Conservation (phyloP, 2,797 vertebrate species). For the Hafferia zeledoni region DNA sequence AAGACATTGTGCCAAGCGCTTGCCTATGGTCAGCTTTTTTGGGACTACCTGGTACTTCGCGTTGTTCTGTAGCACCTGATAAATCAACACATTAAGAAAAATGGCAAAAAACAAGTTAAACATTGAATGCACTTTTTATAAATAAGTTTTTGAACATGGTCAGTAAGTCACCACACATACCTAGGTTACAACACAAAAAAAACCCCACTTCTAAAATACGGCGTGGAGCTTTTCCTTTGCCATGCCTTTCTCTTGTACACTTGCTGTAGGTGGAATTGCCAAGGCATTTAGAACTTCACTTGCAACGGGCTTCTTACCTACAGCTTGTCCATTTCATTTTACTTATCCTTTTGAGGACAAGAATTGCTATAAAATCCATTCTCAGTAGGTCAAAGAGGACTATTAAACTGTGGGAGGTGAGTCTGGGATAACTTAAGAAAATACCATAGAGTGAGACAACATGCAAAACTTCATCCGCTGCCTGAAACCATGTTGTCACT, state of each 20-base stretch:
- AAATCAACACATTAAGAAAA: background rate
- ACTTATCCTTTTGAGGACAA: background rate
- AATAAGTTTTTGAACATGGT: background rate
- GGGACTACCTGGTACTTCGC: conserved; percentile 98
- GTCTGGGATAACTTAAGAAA: background rate
- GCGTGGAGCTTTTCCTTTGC: rapidly evolving
- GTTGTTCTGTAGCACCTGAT: conserved; percentile 95
- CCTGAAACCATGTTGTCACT: background rate
- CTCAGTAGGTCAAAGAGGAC: background rate
- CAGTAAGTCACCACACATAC: background rate
- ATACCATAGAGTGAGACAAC: background rate
- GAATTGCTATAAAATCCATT: background rate
- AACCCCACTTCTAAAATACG: background rate
- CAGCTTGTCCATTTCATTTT: background rate
- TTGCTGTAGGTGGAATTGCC: background rate
- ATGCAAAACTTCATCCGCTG: background rate
- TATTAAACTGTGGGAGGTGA: background rate
- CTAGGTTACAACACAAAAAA: background rate
- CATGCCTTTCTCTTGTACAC: background rate
- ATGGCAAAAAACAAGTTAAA: background rate
- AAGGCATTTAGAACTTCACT: background rate
- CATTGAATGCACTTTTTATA: background rate
- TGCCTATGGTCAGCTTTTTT: conserved; percentile 96
- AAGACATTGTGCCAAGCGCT: conserved; percentile 95
- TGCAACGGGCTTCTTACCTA: background rate